These are phyloP conservation scores for Lapara coniferarum DNA, from an alignment of 2,888 invertebrate species.

Conservation along the genomic window DNA sequence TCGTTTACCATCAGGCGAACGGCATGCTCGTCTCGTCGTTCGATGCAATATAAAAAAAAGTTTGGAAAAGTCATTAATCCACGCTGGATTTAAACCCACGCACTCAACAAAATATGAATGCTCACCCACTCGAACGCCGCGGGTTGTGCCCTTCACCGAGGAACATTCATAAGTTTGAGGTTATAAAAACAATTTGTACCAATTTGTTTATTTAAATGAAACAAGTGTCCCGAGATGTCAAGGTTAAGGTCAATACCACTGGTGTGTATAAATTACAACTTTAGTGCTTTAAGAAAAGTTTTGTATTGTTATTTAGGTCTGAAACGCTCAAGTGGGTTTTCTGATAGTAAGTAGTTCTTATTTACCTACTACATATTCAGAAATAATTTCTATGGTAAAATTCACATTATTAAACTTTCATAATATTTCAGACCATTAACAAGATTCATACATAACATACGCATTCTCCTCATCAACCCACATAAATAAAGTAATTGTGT, in stretches of 20 bases:
- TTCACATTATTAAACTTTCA: too few species aligned
- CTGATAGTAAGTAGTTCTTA: too few species aligned
- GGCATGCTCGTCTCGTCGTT: too few species aligned
- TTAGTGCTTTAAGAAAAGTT: neutral
- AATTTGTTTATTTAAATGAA: slow-evolving; percentile 14
- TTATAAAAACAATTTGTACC: slow-evolving; percentile 4
- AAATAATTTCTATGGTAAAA: too few species aligned
- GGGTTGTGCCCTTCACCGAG: neutral
- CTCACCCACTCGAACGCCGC: neutral
- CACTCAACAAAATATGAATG: neutral
- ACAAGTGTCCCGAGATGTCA: neutral
- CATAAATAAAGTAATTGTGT: too few species aligned
- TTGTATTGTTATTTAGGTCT: neutral
- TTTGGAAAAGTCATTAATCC: slow-evolving; percentile 10
- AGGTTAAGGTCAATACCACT: slow-evolving; percentile 1
- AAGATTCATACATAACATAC: too few species aligned
- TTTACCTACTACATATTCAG: too few species aligned
- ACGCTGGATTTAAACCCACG: slow-evolving; percentile 9
- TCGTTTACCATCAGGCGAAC: too few species aligned
- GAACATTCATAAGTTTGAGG: slow-evolving; percentile 1
- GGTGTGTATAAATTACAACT: neutral
- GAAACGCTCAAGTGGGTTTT: too few species aligned
- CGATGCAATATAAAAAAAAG: too few species aligned
- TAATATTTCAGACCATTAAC: too few species aligned
- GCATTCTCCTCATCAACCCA: too few species aligned